A percentile compares a stretch with the other conserved stretches of the same genome.
These are phyloP conservation scores for Ptyas mucosa DNA, from an alignment of 2,113 vertebrate genomes.

Conservation along the genomic window DNA sequence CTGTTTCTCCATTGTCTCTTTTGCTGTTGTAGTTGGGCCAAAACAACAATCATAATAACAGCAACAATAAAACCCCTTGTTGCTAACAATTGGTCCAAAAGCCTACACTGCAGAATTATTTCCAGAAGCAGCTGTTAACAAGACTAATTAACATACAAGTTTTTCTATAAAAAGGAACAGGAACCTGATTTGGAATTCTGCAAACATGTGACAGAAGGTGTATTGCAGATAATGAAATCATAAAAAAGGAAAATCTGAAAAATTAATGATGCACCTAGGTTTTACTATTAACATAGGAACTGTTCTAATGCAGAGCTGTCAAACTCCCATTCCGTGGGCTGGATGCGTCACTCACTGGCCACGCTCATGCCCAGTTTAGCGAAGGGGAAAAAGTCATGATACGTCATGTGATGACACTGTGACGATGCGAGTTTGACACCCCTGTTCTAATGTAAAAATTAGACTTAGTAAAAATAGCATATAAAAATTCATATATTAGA, in stretches of 20 bases:
- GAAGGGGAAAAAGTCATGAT: too few relatives aligned
- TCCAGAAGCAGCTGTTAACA: neutral
- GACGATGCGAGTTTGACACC: too few relatives aligned
- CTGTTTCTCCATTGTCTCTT: constrained; percentile 50
- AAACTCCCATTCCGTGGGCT: too few relatives aligned
- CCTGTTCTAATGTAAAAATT: neutral
- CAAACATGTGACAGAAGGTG: neutral
- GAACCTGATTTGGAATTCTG: neutral
- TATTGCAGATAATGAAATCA: neutral
- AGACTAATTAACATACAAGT: neutral
- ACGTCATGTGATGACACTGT: too few relatives aligned
- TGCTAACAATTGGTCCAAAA: neutral
- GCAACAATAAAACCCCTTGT: neutral
- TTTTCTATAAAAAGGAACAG: neutral
- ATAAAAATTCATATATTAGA: neutral
- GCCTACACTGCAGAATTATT: neutral
- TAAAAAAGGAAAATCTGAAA: neutral
- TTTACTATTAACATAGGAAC: neutral
- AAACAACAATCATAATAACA: neutral
- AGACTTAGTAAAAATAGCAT: neutral
- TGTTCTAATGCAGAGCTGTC: neutral
- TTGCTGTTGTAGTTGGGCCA: constrained; percentile 33
- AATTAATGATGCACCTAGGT: neutral
- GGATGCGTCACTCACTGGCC: too few relatives aligned
- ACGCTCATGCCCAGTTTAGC: too few relatives aligned